Conservation (phyloP, 2,888 invertebrate species). For the Drosophila leonis region DNA sequence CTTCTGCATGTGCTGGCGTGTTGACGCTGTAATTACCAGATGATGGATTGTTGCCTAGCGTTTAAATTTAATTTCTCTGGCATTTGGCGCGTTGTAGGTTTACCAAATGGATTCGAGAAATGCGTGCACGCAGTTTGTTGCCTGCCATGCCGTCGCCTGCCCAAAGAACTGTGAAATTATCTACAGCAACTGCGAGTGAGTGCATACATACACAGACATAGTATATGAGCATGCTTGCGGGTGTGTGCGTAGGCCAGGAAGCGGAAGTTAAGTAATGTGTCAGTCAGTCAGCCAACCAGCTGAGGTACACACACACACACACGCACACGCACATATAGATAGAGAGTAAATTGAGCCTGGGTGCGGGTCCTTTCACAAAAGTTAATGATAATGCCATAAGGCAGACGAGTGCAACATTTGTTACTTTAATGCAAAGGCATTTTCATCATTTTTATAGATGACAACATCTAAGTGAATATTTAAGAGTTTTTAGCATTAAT, state of each 20-base stretch:
- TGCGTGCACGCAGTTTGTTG: constrained; percentile 72
- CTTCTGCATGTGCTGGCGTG: constrained; percentile 69
- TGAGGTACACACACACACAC: constrained; percentile 18
- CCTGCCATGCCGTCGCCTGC: constrained; percentile 35
- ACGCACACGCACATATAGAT: constrained; percentile 10
- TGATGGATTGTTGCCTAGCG: constrained; percentile 81
- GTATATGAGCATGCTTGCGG: constrained; percentile 14
- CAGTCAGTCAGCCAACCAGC: constrained; percentile 62
- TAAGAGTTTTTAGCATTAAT: constrained; percentile 6
- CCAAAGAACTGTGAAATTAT: constrained; percentile 78
- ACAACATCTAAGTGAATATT: constrained; percentile 6
- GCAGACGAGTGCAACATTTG: constrained; percentile 50
- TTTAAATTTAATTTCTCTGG: constrained; percentile 81
- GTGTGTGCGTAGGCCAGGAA: constrained; percentile 59
- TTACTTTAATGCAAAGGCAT: constrained; percentile 34
- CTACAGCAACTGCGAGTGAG: constrained; percentile 52
- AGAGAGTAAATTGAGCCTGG: constrained; percentile 47
- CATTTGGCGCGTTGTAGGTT: constrained; percentile 77
- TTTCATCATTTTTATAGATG: constrained; percentile 34
- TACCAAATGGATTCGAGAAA: constrained; percentile 76
- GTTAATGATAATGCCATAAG: constrained; percentile 60
- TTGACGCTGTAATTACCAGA: constrained; percentile 81
- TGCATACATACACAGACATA: not conserved
- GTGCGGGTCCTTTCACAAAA: constrained; percentile 37
- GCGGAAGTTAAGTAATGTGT: constrained; percentile 80